phyloP scores from a whole-genome alignment of 2,113 vertebrate species.

The Gymnobelideus leadbeateri region DNA sequence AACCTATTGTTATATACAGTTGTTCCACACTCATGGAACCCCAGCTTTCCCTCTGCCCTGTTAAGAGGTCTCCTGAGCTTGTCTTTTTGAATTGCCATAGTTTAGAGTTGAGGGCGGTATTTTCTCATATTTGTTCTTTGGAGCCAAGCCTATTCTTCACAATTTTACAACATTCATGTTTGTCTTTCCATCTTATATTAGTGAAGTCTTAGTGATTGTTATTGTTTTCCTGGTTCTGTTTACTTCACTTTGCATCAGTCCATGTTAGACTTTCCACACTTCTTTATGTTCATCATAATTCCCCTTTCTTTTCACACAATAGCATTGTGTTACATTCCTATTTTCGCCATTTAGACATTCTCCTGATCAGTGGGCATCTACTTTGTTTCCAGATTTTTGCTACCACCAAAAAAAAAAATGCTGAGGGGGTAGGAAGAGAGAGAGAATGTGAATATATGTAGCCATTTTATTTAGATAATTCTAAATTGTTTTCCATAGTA shows the following conservation, averaged over 20 bases:
- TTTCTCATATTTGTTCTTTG: not conserved
- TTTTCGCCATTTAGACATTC: not conserved
- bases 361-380: not conserved
- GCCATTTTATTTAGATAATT: not conserved
- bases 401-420: not conserved
- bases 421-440: not conserved
- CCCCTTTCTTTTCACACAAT: not conserved
- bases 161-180: not conserved
- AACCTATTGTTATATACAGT: not conserved
- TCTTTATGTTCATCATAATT: not conserved
- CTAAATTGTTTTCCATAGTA: not conserved
- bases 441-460: not conserved
- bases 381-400: not conserved
- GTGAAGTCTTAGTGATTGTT: not conserved
- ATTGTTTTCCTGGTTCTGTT: not conserved
- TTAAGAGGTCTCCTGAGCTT: not conserved
- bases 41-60: not conserved
- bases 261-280: not conserved
- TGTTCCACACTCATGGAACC: not conserved
- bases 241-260: not conserved
- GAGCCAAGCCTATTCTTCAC: not conserved
- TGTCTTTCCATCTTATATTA: not conserved
- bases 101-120: not conserved
- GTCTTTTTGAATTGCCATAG: not conserved
- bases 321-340: not conserved